phyloP scores from a whole-genome alignment of 1,140 invertebrate species.

The Agrypnia vestita region DNA sequence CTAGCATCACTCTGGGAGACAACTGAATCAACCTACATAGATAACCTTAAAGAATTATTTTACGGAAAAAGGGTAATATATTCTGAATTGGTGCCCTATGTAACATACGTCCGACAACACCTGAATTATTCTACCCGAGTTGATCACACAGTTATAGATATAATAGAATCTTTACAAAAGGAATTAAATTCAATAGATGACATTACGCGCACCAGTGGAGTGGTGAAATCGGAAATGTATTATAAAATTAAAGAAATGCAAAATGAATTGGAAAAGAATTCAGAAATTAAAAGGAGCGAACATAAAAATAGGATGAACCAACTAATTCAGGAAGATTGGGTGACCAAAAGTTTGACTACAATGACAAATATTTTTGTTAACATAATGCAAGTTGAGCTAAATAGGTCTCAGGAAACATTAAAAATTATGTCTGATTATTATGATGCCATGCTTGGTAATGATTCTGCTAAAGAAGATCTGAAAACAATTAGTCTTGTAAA shows the following conservation, averaged over 20 bases:
- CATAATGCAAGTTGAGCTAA: conserved; percentile 40
- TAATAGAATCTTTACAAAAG: conserved; percentile 35
- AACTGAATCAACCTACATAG: conserved; percentile 33
- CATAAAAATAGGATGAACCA: background rate
- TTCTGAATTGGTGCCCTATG: conserved; percentile 22
- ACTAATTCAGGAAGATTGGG: conserved; percentile 36
- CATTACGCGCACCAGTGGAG: background rate
- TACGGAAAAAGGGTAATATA: conserved; percentile 32
- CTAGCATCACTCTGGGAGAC: conserved; percentile 40
- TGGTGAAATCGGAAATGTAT: conserved; percentile 34
- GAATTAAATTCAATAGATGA: conserved; percentile 34
- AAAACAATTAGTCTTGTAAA: conserved; percentile 21
- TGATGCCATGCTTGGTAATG: conserved; percentile 24
- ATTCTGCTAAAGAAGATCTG: conserved; percentile 6
- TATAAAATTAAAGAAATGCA: conserved; percentile 36
- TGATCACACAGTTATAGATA: background rate
- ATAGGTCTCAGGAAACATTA: conserved; percentile 38
- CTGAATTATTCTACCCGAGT: background rate
- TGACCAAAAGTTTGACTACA: background rate
- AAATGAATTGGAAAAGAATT: conserved; percentile 22
- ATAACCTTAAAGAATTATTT: conserved; percentile 38
- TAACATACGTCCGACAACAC: conserved; percentile 14
- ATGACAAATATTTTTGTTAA: conserved; percentile 26
- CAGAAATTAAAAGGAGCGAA: conserved; percentile 8
- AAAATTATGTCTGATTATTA: conserved; percentile 36